Conservation (phyloP, 2,797 vertebrate genomes). For the Sibirionetta formosa region DNA sequence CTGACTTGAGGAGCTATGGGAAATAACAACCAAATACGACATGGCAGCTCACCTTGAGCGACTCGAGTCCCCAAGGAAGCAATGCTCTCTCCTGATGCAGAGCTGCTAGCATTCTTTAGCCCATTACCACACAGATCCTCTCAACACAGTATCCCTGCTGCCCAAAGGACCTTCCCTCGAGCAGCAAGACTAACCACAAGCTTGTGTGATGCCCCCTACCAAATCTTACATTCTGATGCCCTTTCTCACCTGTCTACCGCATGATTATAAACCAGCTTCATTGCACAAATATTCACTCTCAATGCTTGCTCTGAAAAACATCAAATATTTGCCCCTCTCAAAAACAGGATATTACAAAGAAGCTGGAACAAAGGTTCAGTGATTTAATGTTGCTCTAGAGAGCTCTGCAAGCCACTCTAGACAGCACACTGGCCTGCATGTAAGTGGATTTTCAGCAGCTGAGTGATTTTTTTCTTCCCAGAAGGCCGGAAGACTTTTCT, state of each 20-base stretch:
- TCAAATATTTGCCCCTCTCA: neutral
- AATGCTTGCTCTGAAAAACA: neutral
- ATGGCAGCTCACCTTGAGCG: constrained; percentile 15
- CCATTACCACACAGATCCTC: fast-evolving
- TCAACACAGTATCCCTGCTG: fast-evolving
- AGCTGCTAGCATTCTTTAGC: neutral
- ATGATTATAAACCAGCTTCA: neutral
- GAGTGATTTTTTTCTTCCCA: constrained; percentile 19
- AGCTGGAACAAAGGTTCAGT: constrained; percentile 36
- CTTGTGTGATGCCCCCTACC: neutral
- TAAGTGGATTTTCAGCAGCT: constrained; percentile 50
- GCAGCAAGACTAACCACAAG: neutral
- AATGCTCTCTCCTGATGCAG: neutral
- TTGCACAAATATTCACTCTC: neutral
- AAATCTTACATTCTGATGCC: neutral
- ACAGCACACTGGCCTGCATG: constrained; percentile 21
- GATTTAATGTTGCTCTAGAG: constrained; percentile 49
- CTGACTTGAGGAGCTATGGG: neutral
- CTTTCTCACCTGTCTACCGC: neutral
- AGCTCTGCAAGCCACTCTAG: neutral
- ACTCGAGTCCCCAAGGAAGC: neutral
- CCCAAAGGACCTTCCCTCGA: neutral
- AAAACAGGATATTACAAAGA: neutral
- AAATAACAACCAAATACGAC: neutral
- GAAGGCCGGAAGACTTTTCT: neutral